Conservation (phyloP, 2,113 vertebrate species). For the Riparia riparia region DNA sequence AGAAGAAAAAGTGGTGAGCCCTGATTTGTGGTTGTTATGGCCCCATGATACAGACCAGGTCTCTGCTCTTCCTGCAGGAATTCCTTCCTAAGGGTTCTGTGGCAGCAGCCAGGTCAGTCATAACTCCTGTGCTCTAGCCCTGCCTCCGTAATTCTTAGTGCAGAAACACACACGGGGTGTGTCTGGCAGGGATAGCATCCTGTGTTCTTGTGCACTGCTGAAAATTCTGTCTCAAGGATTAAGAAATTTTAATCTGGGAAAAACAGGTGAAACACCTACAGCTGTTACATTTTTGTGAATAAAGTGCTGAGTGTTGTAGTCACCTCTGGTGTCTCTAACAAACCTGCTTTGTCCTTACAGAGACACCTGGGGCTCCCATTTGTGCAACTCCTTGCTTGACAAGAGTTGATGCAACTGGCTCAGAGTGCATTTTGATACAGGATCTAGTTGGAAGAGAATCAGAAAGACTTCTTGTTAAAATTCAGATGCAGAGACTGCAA, state of each 20-base stretch:
- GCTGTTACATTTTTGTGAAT: background rate
- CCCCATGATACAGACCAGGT: slow-evolving; percentile 36
- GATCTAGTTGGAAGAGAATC: background rate
- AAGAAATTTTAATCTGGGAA: background rate
- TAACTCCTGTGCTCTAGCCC: background rate
- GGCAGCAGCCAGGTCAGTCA: background rate
- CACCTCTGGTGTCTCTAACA: background rate
- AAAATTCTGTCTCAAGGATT: background rate
- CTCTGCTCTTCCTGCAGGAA: slow-evolving; percentile 36
- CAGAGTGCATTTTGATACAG: background rate
- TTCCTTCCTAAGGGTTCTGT: background rate
- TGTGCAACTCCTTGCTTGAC: background rate
- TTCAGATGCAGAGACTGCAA: background rate
- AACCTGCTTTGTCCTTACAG: background rate
- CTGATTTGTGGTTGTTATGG: slow-evolving; percentile 63
- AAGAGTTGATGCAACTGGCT: background rate
- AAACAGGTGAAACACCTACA: background rate
- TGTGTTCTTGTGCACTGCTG: background rate
- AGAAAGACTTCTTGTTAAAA: background rate
- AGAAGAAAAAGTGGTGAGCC: slow-evolving; percentile 13
- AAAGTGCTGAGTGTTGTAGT: background rate
- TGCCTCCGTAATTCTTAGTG: background rate
- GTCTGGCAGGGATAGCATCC: background rate
- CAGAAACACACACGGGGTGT: background rate
- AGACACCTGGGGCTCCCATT: background rate